phyloP scores from a whole-genome alignment of 2,113 vertebrate genomes.

The Candoia aspera region DNA sequence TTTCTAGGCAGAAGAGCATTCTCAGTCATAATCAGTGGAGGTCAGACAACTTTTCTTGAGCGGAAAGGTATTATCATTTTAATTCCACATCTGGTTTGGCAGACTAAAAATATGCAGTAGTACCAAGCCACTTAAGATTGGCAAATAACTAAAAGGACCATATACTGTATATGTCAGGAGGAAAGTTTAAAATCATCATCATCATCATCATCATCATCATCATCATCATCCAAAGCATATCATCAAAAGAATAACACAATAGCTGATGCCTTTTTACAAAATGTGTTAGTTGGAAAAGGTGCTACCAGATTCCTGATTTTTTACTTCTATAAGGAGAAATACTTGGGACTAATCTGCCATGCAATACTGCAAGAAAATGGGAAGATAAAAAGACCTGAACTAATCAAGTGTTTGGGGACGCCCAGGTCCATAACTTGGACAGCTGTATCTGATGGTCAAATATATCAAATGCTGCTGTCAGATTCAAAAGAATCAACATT shows the following conservation, averaged over 20 bases:
- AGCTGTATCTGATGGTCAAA: not conserved
- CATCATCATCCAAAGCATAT: not conserved
- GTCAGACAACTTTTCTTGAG: not conserved
- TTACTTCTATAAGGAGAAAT: not conserved
- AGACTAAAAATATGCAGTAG: not conserved
- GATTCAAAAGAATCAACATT: not conserved
- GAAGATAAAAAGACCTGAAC: not conserved
- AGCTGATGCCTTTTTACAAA: not conserved
- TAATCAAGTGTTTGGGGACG: not conserved
- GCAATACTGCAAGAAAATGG: not conserved
- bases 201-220: not conserved
- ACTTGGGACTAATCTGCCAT: not conserved
- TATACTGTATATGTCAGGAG: not conserved
- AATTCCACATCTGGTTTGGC: constrained; percentile 4
- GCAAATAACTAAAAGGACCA: not conserved
- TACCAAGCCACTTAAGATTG: not conserved
- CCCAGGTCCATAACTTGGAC: not conserved
- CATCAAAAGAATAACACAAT: not conserved
- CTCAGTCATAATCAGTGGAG: not conserved
- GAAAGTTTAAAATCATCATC: not conserved
- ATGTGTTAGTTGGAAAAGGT: not conserved
- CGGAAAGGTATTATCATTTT: not conserved
- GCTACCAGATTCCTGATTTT: not conserved
- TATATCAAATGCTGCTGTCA: not conserved
- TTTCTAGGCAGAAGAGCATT: not conserved